A percentile compares a stretch with the other conserved stretches of the same genome.
phyloP scores from a whole-genome alignment of 2,888 invertebrate species.

The Euclidia mi region DNA sequence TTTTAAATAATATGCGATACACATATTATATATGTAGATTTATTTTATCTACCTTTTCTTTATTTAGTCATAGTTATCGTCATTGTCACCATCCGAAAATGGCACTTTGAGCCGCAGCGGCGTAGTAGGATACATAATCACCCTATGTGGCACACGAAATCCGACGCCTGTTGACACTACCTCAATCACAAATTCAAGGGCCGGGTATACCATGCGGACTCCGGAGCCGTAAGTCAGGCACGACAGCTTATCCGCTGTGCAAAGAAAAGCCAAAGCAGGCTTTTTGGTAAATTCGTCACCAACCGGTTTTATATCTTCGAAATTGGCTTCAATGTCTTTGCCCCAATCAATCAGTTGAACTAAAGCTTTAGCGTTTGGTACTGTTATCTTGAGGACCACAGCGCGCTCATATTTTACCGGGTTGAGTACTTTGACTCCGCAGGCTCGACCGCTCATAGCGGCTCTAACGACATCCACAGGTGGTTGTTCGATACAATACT shows the following conservation, averaged over 20 bases:
- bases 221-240: slow-evolving; percentile 1
- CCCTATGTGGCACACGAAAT: slow-evolving; percentile 26
- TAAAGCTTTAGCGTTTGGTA: slow-evolving; percentile 16
- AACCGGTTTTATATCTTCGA: slow-evolving; percentile 23
- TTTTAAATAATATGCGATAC: no score
- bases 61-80: no score
- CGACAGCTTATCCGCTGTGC: slow-evolving; percentile 19
- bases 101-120: neutral
- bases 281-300: slow-evolving; percentile 11
- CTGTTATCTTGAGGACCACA: slow-evolving; percentile 16
- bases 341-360: slow-evolving; percentile 39
- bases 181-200: slow-evolving; percentile 25
- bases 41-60: no score
- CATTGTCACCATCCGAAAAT: no score
- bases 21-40: no score
- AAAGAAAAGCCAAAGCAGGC: slow-evolving; percentile 32
- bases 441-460: slow-evolving; percentile 13
- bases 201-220: slow-evolving; percentile 23
- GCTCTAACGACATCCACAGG: slow-evolving; percentile 17
- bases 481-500: slow-evolving; percentile 19
- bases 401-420: slow-evolving; percentile 31
- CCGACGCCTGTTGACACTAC: slow-evolving; percentile 26
- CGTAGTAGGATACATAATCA: slow-evolving; percentile 16
- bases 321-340: slow-evolving; percentile 14
- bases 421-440: slow-evolving; percentile 26